Evolutionary conservation across 1,140 invertebrate species (phyloP).

Genomic region (Eciton burchellii): DNA sequence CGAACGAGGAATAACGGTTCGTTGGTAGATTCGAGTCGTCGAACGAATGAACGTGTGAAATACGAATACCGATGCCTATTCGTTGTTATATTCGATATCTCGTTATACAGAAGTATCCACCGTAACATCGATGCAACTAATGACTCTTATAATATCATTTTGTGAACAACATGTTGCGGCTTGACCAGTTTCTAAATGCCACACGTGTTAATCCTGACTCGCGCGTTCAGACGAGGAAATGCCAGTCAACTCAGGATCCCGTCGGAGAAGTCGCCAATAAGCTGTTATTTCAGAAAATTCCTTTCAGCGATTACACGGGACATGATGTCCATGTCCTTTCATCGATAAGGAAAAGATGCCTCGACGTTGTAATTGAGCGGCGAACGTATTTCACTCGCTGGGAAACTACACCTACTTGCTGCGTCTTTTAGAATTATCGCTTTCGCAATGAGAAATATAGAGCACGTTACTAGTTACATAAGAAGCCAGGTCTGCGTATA

Average conservation of each 20-base stretch:
- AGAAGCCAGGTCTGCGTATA: background rate
- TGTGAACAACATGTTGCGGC: background rate
- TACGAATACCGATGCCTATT: constrained; percentile 1
- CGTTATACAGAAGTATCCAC: background rate
- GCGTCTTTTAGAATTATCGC: background rate
- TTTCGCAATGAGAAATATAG: constrained; percentile 3
- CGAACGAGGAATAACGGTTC: constrained; percentile 13
- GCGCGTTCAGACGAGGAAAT: constrained; percentile 27
- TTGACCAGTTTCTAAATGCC: constrained; percentile 57
- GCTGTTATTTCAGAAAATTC: background rate
- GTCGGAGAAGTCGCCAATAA: background rate
- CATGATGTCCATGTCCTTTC: background rate
- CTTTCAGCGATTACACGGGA: background rate
- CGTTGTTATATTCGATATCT: background rate
- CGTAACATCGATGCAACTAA: background rate
- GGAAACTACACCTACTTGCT: background rate
- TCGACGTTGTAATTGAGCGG: too few species aligned
- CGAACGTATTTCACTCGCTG: too few species aligned
- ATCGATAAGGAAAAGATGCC: background rate
- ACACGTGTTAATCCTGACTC: constrained; percentile 12
- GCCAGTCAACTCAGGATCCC: constrained; percentile 18
- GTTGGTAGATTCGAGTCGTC: background rate
- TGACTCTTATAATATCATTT: constrained; percentile 26
- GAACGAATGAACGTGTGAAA: background rate
- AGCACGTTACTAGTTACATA: background rate